Percentiles rank a stretch among this genome's conserved stretches.
These are phyloP conservation scores for Synergus japonicus DNA, from an alignment of 2,888 invertebrate genomes.

Conservation along the genomic window DNA sequence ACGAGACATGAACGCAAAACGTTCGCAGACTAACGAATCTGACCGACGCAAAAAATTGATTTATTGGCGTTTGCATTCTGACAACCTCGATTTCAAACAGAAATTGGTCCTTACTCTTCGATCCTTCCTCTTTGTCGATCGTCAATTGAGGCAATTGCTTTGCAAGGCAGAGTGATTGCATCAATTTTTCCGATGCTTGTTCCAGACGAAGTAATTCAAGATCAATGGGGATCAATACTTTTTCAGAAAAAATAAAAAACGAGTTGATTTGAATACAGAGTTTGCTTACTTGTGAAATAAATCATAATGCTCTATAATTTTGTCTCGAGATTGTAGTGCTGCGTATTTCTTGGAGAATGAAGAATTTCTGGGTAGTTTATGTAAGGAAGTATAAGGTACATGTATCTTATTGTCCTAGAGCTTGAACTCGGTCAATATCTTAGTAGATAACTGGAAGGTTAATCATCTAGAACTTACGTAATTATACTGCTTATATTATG, in stretches of 20 bases:
- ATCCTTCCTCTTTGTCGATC: background rate
- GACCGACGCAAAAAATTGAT: background rate
- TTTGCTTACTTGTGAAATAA: background rate
- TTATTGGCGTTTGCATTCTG: slow-evolving; percentile 17
- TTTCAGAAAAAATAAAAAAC: background rate
- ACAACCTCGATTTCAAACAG: background rate
- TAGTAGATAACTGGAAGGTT: background rate
- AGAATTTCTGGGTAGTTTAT: background rate
- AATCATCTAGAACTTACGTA: background rate
- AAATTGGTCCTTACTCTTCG: slow-evolving; percentile 5
- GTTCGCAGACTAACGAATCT: slow-evolving; percentile 3
- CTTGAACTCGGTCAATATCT: background rate
- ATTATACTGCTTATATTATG: background rate
- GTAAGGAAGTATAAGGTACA: background rate
- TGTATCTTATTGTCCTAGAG: too few relatives aligned
- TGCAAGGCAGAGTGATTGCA: slow-evolving; percentile 9
- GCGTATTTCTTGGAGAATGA: too few relatives aligned
- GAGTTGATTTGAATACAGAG: background rate
- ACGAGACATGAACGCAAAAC: background rate
- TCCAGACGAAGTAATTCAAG: background rate
- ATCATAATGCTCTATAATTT: background rate
- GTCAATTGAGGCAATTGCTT: background rate
- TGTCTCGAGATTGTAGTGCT: too few relatives aligned
- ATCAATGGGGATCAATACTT: background rate
- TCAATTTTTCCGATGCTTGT: background rate